Evolutionary conservation across 2,888 invertebrate genomes (phyloP).

Genomic region (Odontomyia ornata): DNA sequence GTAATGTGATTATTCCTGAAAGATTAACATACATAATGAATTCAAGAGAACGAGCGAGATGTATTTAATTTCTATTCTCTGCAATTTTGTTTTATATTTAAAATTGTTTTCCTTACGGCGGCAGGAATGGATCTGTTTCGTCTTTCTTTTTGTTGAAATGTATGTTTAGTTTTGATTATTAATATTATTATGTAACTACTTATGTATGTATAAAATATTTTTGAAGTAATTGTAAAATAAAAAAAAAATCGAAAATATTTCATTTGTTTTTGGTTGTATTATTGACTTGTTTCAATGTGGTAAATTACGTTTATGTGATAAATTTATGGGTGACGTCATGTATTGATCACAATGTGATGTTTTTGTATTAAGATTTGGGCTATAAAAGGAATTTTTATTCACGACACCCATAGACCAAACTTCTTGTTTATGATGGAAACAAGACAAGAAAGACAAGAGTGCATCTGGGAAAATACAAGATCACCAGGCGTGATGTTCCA

Average conservation of each 20-base stretch:
- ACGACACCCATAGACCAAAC: too few relatives aligned
- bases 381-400: too few relatives aligned
- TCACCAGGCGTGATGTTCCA: too few relatives aligned
- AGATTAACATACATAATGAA: not conserved
- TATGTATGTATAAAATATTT: slow-evolving; percentile 33
- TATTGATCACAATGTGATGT: too few relatives aligned
- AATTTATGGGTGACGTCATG: too few relatives aligned
- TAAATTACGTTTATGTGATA: too few relatives aligned
- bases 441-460: too few relatives aligned
- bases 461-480: too few relatives aligned
- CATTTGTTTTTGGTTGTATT: too few relatives aligned
- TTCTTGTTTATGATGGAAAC: too few relatives aligned
- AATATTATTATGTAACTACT: slow-evolving; percentile 39
- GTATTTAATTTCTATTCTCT: not conserved
- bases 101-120: not conserved
- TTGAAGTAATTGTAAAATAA: slow-evolving; percentile 41
- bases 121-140: slow-evolving; percentile 1
- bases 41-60: not conserved
- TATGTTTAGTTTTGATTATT: slow-evolving; percentile 19
- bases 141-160: slow-evolving; percentile 14
- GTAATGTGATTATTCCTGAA: not conserved
- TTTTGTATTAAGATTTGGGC: too few relatives aligned
- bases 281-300: too few relatives aligned
- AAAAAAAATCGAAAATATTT: not conserved
- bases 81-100: not conserved